Conservation (phyloP, 2,888 invertebrate genomes). For the Timema podura region DNA sequence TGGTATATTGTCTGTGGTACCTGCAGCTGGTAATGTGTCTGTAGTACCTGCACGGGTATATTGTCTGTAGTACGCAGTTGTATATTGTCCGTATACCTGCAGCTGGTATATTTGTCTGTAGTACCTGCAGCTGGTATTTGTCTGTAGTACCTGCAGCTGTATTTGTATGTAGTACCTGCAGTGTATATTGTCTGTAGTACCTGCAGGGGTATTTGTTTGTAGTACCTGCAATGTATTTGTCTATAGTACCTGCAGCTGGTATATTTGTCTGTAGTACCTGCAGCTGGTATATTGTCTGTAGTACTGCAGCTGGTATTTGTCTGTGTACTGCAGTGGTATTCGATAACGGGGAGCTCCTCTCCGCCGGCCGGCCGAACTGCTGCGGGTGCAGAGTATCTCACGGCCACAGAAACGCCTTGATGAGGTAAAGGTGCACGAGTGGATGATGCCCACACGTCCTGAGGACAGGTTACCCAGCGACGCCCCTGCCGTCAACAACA, state of each 20-base stretch:
- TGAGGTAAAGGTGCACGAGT: slow-evolving; percentile 49
- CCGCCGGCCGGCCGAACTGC: slow-evolving; percentile 59
- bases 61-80: neutral
- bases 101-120: neutral
- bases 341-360: slow-evolving; percentile 50
- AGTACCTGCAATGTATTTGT: neutral
- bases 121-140: too few relatives aligned
- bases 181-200: neutral
- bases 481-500: slow-evolving; percentile 50
- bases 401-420: slow-evolving; percentile 63
- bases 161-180: neutral
- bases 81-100: neutral
- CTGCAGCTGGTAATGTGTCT: too few relatives aligned
- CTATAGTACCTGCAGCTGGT: neutral
- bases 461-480: slow-evolving; percentile 83
- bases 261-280: neutral
- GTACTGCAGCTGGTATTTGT: too few relatives aligned
- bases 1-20: too few relatives aligned
- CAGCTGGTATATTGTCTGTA: too few relatives aligned
- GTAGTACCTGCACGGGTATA: neutral
- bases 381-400: slow-evolving; percentile 74
- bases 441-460: slow-evolving; percentile 72
- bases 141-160: too few relatives aligned
- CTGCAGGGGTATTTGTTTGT: neutral
- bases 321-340: too few relatives aligned